phyloP scores from a whole-genome alignment of 2,113 vertebrate genomes.

The Pteropus alecto region DNA sequence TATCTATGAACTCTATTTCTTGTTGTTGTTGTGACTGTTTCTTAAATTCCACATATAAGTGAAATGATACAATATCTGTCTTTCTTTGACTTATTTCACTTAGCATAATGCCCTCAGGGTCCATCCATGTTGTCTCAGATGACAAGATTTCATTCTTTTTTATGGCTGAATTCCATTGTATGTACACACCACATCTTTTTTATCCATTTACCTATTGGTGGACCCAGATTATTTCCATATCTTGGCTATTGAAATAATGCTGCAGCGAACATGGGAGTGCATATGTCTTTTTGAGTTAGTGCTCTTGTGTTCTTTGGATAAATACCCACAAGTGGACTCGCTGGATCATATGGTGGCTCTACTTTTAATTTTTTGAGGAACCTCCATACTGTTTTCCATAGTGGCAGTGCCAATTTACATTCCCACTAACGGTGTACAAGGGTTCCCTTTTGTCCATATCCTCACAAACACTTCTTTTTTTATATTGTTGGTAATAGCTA shows the following conservation, averaged over 20 bases:
- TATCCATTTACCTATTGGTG: background rate
- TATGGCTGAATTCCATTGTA: background rate
- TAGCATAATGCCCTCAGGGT: background rate
- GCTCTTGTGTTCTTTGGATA: background rate
- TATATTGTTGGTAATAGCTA: background rate
- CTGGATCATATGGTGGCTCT: background rate
- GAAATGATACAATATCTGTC: background rate
- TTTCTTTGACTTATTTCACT: background rate
- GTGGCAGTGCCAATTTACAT: background rate
- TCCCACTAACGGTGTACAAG: background rate
- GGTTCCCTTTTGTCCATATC: background rate
- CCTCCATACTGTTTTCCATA: background rate
- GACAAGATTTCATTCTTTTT: background rate
- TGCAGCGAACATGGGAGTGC: background rate
- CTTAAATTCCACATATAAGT: background rate
- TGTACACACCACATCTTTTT: background rate
- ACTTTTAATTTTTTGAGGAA: background rate
- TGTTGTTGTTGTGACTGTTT: background rate
- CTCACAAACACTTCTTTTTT: background rate
- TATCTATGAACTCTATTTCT: background rate
- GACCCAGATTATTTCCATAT: background rate
- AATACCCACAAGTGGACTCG: background rate
- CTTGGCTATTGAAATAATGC: background rate
- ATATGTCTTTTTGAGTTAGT: background rate
- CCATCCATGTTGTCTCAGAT: background rate